These are phyloP conservation scores for Graphium colonna DNA, from an alignment of 2,888 invertebrate species.

Conservation along the genomic window DNA sequence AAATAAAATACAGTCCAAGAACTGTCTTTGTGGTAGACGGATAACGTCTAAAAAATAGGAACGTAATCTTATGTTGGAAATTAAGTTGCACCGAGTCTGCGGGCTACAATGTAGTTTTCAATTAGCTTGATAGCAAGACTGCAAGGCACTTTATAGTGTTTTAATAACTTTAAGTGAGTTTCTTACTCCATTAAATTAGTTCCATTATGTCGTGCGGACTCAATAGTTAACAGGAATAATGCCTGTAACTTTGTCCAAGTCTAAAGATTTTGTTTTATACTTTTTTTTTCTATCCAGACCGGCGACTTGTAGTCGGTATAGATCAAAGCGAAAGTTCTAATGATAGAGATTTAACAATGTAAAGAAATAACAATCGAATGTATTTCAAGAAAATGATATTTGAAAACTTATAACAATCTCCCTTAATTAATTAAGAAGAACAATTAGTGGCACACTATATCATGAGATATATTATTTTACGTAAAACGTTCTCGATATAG, in stretches of 20 bases:
- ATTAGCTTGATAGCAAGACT: constrained; percentile 57
- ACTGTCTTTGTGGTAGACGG: not conserved
- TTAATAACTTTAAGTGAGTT: constrained; percentile 67
- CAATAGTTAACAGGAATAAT: constrained; percentile 23
- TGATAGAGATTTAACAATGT: not conserved
- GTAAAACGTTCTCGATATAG: no score
- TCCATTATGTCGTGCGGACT: constrained; percentile 28
- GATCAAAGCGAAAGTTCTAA: not conserved
- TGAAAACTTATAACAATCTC: not conserved
- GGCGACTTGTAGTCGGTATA: not conserved
- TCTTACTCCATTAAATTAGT: constrained; percentile 49
- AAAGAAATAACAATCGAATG: not conserved
- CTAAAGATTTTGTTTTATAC: not conserved
- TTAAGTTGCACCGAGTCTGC: constrained; percentile 17
- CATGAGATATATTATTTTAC: no score
- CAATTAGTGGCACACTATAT: no score
- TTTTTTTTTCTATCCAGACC: not conserved
- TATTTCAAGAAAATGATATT: not conserved
- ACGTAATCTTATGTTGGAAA: constrained; percentile 20
- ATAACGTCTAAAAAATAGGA: constrained; percentile 8
- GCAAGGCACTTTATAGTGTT: constrained; percentile 54
- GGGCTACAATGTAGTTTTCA: constrained; percentile 58
- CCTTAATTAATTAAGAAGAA: no score
- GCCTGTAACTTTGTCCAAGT: not conserved
- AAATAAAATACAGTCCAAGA: constrained; percentile 9